Evolutionary conservation across 2,797 vertebrate species (phyloP), one percentile per base, ranked within the genome.

Genomic region (Urosaurus nigricauda): DNA sequence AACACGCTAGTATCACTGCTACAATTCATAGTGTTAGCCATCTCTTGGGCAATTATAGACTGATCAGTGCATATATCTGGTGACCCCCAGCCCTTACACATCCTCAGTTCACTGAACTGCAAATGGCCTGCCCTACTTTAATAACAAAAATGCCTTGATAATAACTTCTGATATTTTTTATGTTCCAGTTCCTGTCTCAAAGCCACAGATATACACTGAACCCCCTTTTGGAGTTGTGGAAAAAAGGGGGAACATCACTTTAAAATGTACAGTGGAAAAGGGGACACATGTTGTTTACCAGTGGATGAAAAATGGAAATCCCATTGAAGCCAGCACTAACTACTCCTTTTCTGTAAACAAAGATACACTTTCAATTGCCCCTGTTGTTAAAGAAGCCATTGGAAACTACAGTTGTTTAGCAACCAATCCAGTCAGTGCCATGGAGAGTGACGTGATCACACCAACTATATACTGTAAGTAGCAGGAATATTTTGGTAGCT

Each of bases 381-480:
- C 98, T 0, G 98, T 98, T 79, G 98, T 95, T 91, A 99, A 98
- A 94, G 97, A 98, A 87, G 99, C 99, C 92, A 97, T 97, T 79
- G 98, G 98, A 17, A 96, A 95, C 85, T 99, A 99, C 94, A 97
- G 91, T 88, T 99, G 99, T 92, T 91, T 97, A 88, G 98, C 96
- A 87, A 97, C 93, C 87, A 99, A 99, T 88, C 93, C 96, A 16
- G 96, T 99, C 95, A 99, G 98, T 93, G 91, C 91, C 81, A 91
- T 92, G 87, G 91, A 94, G 92, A 99, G 98, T 94, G 95, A 95
- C 26, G 78, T 89, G 32, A 91, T 97, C 93, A 94, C 95, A 0
- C 98, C 99, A 87, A 98, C 92, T 24, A 98, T 99, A 93, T 99
- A 98, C 93, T 99, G 99, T 99, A 93, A 99, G 99, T 98, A 95